Base-by-base conservation (phyloP, 2,113 vertebrate species). In the Cebus imitator region DNA sequence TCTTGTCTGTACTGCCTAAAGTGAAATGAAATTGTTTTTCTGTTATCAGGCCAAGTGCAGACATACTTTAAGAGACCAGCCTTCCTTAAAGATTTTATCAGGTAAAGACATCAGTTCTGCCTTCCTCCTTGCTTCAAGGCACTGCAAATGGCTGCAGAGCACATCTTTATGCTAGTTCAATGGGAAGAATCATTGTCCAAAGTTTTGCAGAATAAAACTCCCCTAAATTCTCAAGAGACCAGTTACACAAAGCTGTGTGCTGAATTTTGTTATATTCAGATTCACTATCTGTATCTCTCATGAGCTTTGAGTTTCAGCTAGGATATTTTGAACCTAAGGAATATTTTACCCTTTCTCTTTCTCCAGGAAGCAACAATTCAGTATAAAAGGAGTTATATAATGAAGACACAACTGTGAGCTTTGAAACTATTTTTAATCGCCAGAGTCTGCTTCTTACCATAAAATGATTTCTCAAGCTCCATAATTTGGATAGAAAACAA, bases 301-400 rank as follows among this genome's bases (percentile, higher is more conserved):
- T 58, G 61, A 92, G 12, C 82, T 96, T 93, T 94, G 83, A 81
- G 32, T 84, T 94, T 72, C 78, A 94, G 14, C 2, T 64, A 79
- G 43, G 58, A 72, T 93, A 93, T 76, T 91, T 95, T 94, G 87
- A 64, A 89, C 75, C 64, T 87, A 66, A 75, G 52, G 30, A 93
- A 86, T 68, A 40, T 89, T 81, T 84, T 94, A 94, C 79, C n/a
- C 64, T 96, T 94, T 94, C 55, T 95, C 27, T 87, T 95, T 83
- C 76, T 83, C 55, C 17, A 52, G 30, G 82, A 91, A 96, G 14
- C 87, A 96, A 61, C 45, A 18, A 79, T 87, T 68, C 35, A 80
- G 58, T 87, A 90, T 73, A 92, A 95, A 91, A 61, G 21, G 20
- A 96, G 48, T 96, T 96, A 96, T 5, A 43, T 68, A 97, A 96